Percentiles rank a stretch among this genome's conserved stretches.
These are phyloP conservation scores for Sminthopsis crassicaudata DNA, from an alignment of 2,113 vertebrate genomes.

Conservation along the genomic window DNA sequence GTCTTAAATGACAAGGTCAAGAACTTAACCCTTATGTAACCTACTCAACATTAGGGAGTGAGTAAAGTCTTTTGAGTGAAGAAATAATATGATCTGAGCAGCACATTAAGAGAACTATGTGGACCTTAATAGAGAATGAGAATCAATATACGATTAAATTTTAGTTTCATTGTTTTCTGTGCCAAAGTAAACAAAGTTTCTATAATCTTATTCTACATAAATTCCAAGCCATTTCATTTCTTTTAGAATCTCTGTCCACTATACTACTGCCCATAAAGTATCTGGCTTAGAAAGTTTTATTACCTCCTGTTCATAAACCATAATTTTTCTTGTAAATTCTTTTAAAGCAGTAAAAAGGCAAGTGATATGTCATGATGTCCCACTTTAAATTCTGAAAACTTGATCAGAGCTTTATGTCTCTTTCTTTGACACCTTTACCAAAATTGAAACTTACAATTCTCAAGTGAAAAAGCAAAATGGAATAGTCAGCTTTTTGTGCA, in stretches of 20 bases:
- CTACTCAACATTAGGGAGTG: neutral
- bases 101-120: neutral
- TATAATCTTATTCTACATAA: conserved; percentile 6
- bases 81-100: neutral
- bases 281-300: neutral
- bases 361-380: neutral
- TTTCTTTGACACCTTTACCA: neutral
- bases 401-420: neutral
- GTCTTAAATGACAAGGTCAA: neutral
- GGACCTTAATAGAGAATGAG: neutral
- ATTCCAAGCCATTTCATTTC: conserved; percentile 23
- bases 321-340: neutral
- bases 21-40: neutral
- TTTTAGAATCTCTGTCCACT: neutral
- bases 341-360: conserved; percentile 9
- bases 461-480: conserved; percentile 40
- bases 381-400: conserved; percentile 4
- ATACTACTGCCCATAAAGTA: neutral
- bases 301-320: neutral
- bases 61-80: neutral
- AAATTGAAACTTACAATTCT: conserved; percentile 42
- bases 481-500: neutral
- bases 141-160: conserved; percentile 35
- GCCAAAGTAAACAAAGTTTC: neutral
- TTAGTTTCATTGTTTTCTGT: conserved; percentile 22